Conservation (phyloP, 2,888 invertebrate genomes). For the Zele albiditarsus region DNA sequence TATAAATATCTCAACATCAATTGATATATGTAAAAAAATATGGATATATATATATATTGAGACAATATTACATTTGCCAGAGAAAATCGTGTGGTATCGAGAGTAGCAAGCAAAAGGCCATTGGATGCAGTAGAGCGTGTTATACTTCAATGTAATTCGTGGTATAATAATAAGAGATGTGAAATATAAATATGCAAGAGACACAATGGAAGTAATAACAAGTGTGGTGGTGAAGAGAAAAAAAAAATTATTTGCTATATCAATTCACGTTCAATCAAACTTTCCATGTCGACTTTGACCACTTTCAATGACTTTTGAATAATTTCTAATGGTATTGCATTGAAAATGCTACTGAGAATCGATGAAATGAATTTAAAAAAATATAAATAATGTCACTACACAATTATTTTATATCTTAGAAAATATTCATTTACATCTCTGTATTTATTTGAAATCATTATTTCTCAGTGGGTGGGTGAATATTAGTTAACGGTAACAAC, state of each 20-base stretch:
- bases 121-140: constrained; percentile 4
- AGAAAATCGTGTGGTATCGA: constrained; percentile 8
- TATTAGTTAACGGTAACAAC: not conserved
- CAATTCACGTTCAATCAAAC: not conserved
- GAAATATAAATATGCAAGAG: not conserved
- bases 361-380: not conserved
- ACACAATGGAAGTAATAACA: not conserved
- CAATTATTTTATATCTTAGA: not conserved
- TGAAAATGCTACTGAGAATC: not conserved
- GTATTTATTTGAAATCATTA: not conserved
- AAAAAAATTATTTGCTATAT: not conserved
- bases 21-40: not conserved
- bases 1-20: not conserved
- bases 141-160: constrained; percentile 33
- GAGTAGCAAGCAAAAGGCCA: constrained; percentile 1
- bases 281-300: not conserved
- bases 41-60: not conserved
- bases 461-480: not conserved
- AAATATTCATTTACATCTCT: too few relatives aligned
- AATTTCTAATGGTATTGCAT: not conserved
- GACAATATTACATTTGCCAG: not conserved
- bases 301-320: not conserved
- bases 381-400: not conserved
- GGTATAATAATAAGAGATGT: constrained; percentile 18
- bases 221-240: not conserved